Base-by-base conservation (phyloP, 1,140 invertebrate genomes). In the Drosophila burlai region DNA sequence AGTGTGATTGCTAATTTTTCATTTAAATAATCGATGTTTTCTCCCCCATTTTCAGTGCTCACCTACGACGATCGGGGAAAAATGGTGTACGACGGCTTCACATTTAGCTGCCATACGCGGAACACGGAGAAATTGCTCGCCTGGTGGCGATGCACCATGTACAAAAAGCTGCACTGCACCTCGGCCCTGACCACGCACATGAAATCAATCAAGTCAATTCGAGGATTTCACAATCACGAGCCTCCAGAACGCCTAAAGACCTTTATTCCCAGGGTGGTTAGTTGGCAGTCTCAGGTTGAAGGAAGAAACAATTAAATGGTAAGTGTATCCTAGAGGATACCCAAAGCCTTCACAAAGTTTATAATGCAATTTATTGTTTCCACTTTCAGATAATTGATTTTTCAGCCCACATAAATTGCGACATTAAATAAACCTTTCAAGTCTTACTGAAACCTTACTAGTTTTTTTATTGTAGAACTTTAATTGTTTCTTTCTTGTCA, bases 41-140 rank as follows among this genome's bases (percentile, higher is more conserved):
- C 2, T 21, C 34, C 34, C 34, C 11, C 29, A 24, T 31, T 68
- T 83, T 10, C 62, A 79, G 79, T 55, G 9, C 74, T 91, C 9
- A 68, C 26, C 29, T 92, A 92, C 46, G 91, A 92, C 42, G 85
- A 76, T 54, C 79, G 91, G 8, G 91, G 91, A 0, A 92, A 92
- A 21, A 64, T 92, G 15, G 83, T 92, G 4, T 69, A 89, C 46
- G 29, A 68, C 4, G 73, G 77, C 6, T 65, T 79, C 36, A 74
- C 78, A 1, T 92, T 72, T 31, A 79, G 73, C 55, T 79, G 79
- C 18, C 75, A 91, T 43, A 71, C 77, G 2, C 38, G 69, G 21
- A 89, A 82, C 18, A 55, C 60, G 2, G 34, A 38, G 0, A 77
- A 77, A 3, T 80, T 73, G 2, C 24, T 76, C 18, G 83, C 77